A percentile compares a stretch with the other conserved stretches of the same genome.
These are phyloP conservation scores for Thaumatotibia leucotreta DNA, from an alignment of 1,140 invertebrate genomes.

Conservation along the genomic window DNA sequence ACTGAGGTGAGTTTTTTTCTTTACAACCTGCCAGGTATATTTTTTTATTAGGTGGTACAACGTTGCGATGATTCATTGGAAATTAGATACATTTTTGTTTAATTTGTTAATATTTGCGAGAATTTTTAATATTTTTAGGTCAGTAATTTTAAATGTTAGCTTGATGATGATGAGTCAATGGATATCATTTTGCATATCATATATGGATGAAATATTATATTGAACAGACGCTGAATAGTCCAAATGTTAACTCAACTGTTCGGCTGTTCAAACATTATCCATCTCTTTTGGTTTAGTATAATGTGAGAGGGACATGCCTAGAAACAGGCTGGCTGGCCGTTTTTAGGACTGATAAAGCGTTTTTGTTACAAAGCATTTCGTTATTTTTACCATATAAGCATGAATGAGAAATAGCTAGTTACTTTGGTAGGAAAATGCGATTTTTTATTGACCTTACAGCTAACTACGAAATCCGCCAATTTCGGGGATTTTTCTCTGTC, in stretches of 20 bases:
- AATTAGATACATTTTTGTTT: not conserved
- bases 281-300: not conserved
- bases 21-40: not conserved
- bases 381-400: too few species aligned
- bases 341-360: too few species aligned
- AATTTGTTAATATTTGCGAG: not conserved
- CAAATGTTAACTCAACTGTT: not conserved
- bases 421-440: too few species aligned
- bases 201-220: not conserved
- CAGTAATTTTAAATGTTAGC: not conserved
- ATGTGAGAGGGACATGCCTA: not conserved
- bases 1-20: slow-evolving; percentile 10
- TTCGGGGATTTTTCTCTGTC: too few species aligned
- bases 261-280: not conserved
- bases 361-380: too few species aligned
- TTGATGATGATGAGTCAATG: not conserved
- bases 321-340: not conserved
- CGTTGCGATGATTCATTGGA: not conserved
- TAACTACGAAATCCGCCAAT: too few species aligned
- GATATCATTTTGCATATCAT: not conserved
- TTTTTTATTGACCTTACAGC: too few species aligned
- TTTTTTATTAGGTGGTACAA: not conserved
- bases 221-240: not conserved
- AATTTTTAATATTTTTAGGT: not conserved
- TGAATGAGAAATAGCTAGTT: too few species aligned